Conservation (phyloP, 2,888 invertebrate species). For the Uloborus plumipes region DNA sequence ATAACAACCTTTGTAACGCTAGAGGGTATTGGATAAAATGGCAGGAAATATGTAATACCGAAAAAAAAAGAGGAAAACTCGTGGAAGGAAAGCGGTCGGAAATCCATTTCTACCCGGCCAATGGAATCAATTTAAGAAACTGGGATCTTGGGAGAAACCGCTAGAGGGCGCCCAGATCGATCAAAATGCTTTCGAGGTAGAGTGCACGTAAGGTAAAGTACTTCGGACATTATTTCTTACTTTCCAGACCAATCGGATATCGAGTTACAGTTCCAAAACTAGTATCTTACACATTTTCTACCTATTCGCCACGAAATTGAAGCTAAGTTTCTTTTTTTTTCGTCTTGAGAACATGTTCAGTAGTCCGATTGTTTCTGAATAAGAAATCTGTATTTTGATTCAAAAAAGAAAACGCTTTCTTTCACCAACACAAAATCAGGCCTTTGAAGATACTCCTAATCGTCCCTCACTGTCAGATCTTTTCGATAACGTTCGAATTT, state of each 20-base stretch:
- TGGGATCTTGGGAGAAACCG: conserved; percentile 51
- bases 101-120: conserved; percentile 59
- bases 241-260: conserved; percentile 32
- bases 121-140: conserved; percentile 62
- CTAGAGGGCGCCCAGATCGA: conserved; percentile 61
- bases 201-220: conserved; percentile 38
- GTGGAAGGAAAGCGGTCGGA: conserved; percentile 51
- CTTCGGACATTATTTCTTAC: conserved; percentile 43
- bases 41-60: conserved; percentile 57
- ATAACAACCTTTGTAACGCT: conserved; percentile 60
- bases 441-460: too few relatives aligned
- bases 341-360: too few relatives aligned
- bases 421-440: too few relatives aligned
- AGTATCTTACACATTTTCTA: conserved; percentile 35
- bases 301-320: conserved; percentile 24
- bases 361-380: too few relatives aligned
- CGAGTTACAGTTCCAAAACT: conserved; percentile 46
- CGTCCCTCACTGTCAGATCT: too few relatives aligned
- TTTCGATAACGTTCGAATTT: too few relatives aligned
- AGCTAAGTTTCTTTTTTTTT: neutral
- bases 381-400: too few relatives aligned
- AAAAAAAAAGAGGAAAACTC: conserved; percentile 1
- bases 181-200: conserved; percentile 46
- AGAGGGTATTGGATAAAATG: conserved; percentile 60
- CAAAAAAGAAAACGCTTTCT: too few relatives aligned